Conservation (phyloP, 2,888 invertebrate genomes). For the Platycheirus albimanus region DNA sequence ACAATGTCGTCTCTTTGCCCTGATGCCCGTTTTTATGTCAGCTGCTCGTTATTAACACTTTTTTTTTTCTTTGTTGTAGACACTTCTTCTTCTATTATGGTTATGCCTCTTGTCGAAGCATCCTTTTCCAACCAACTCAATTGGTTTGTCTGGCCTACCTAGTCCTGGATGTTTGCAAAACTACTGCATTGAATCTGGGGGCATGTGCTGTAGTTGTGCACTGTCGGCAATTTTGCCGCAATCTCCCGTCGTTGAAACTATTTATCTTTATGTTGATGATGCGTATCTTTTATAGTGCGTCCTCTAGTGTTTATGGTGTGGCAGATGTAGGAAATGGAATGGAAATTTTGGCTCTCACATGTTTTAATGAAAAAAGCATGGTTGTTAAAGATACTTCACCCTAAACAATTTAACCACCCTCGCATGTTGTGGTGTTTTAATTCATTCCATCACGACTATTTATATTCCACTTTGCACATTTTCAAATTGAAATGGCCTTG, state of each 20-base stretch:
- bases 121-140: constrained; percentile 46
- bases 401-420: constrained; percentile 2
- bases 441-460: background rate
- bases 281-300: constrained; percentile 49
- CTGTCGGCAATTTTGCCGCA: constrained; percentile 56
- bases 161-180: constrained; percentile 17
- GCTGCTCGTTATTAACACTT: constrained; percentile 22
- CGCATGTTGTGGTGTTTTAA: background rate
- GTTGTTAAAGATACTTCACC: too few species aligned
- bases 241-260: background rate
- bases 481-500: constrained; percentile 22
- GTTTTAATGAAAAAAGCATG: too few species aligned
- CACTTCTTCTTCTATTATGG: background rate
- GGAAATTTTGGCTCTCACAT: background rate
- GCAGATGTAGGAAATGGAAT: constrained; percentile 9
- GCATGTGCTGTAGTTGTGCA: constrained; percentile 48
- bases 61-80: constrained; percentile 8
- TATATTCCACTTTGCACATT: too few species aligned
- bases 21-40: constrained; percentile 1
- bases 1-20: background rate
- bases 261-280: constrained; percentile 24
- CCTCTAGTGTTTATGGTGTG: background rate
- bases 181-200: constrained; percentile 44
- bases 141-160: constrained; percentile 47
- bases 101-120: background rate